A percentile compares a stretch with the other conserved stretches of the same genome.
Conservation (phyloP, 1,140 invertebrate genomes). For the Maniola jurtina region DNA sequence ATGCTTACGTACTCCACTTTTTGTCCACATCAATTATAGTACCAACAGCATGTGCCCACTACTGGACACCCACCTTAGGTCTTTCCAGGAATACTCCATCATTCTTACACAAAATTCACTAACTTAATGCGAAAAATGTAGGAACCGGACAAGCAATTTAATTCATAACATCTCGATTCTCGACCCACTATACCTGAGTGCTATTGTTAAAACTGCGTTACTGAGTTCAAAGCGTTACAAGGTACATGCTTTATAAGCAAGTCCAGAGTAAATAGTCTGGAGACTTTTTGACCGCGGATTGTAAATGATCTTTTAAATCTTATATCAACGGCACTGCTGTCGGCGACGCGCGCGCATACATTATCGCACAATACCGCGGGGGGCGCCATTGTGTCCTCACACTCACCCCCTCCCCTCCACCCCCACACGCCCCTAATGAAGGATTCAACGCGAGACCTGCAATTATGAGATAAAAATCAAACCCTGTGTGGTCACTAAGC, state of each 20-base stretch:
- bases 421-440: conserved; percentile 54
- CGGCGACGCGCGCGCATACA: conserved; percentile 66
- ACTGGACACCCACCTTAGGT: no score
- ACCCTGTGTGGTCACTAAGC: conserved; percentile 46
- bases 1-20: no score
- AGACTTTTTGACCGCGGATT: not conserved
- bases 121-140: no score
- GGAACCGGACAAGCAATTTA: not conserved
- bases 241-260: not conserved
- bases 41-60: no score
- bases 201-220: no score
- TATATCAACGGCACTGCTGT: conserved; percentile 36
- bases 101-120: no score
- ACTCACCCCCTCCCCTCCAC: conserved; percentile 39
- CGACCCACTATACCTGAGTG: no score
- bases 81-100: no score
- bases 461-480: conserved; percentile 71
- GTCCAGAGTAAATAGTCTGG: not conserved
- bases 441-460: conserved; percentile 59
- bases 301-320: not conserved
- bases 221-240: no score
- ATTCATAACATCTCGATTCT: not conserved
- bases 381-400: conserved; percentile 69
- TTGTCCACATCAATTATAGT: no score
- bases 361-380: conserved; percentile 71